These are phyloP conservation scores for Luidia sarsii DNA, from an alignment of 53 echinoderm and acorn worm genomes.

Conservation along the genomic window DNA sequence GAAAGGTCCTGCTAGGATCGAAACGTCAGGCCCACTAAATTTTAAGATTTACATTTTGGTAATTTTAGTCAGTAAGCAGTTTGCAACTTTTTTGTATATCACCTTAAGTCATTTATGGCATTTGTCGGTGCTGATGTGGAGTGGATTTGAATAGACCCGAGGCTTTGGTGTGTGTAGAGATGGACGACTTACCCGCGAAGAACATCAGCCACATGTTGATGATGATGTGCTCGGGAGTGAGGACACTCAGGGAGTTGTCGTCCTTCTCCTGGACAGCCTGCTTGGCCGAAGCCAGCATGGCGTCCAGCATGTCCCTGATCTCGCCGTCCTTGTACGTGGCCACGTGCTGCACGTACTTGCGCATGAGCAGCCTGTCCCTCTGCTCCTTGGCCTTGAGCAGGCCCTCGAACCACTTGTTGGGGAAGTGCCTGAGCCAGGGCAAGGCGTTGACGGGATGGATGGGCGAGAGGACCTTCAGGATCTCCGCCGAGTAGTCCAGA, in stretches of 20 bases:
- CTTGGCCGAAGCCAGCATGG: constrained; percentile 81
- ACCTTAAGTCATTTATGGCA: no score
- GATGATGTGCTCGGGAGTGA: constrained; percentile 95
- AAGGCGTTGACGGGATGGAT: constrained; percentile 94
- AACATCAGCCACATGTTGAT: constrained; percentile 99
- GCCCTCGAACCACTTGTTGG: constrained; percentile 97
- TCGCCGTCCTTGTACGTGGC: constrained; percentile 90
- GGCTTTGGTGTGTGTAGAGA: no score
- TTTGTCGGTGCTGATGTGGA: no score
- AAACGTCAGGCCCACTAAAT: no score
- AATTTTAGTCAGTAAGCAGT: no score
- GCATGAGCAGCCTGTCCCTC: constrained; percentile 90
- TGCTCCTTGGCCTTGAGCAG: constrained; percentile 90
- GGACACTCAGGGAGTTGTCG: constrained; percentile 70
- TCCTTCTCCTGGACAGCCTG: constrained; percentile 88
- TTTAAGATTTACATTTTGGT: no score
- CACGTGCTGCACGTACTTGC: constrained; percentile 94
- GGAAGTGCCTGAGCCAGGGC: constrained; percentile 96
- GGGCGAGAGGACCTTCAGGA: constrained; percentile 92
- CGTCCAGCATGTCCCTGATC: constrained; percentile 92
- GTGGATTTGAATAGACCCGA: no score
- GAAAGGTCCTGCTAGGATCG: no score
- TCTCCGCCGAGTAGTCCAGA: constrained; percentile 92
- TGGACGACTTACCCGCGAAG: constrained; percentile 94
- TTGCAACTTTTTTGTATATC: no score